Percentiles rank a stretch among this genome's conserved stretches.
These are phyloP conservation scores for Eulimnadia texana DNA, from an alignment of 1,140 invertebrate species.

Conservation along the genomic window DNA sequence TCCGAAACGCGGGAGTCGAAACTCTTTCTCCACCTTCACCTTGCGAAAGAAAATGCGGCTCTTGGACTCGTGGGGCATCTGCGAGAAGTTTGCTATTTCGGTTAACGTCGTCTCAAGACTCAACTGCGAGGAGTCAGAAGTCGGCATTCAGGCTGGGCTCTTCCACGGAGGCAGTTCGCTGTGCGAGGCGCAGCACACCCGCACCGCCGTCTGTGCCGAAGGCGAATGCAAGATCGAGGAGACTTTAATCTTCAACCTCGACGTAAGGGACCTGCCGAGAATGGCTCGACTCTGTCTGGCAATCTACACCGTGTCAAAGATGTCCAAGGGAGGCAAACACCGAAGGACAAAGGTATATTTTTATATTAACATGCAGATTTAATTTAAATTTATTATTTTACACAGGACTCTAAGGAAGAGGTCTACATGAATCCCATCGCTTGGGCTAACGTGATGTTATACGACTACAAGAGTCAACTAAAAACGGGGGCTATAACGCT, in stretches of 20 bases:
- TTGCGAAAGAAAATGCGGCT: conserved; percentile 44
- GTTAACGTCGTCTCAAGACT: conserved; percentile 55
- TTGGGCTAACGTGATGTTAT: conserved; percentile 88
- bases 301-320: conserved; percentile 68
- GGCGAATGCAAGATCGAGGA: conserved; percentile 64
- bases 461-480: conserved; percentile 79
- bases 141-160: conserved; percentile 65
- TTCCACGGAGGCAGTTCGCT: conserved; percentile 72
- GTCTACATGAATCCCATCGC: conserved; percentile 64
- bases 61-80: conserved; percentile 56
- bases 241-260: conserved; percentile 56
- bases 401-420: conserved; percentile 33
- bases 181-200: conserved; percentile 46
- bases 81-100: conserved; percentile 49
- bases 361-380: no score
- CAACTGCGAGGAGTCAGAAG: conserved; percentile 55
- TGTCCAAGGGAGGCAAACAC: conserved; percentile 46
- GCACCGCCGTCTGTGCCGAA: conserved; percentile 38
- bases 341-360: conserved; percentile 22
- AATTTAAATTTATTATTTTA: not conserved
- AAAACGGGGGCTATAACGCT: conserved; percentile 69
- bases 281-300: conserved; percentile 79
- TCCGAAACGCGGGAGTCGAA: conserved; percentile 29
- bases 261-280: conserved; percentile 55
- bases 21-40: conserved; percentile 44